These are phyloP conservation scores for Heteromurus nitidus DNA, from an alignment of 2,888 invertebrate genomes.

Conservation along the genomic window DNA sequence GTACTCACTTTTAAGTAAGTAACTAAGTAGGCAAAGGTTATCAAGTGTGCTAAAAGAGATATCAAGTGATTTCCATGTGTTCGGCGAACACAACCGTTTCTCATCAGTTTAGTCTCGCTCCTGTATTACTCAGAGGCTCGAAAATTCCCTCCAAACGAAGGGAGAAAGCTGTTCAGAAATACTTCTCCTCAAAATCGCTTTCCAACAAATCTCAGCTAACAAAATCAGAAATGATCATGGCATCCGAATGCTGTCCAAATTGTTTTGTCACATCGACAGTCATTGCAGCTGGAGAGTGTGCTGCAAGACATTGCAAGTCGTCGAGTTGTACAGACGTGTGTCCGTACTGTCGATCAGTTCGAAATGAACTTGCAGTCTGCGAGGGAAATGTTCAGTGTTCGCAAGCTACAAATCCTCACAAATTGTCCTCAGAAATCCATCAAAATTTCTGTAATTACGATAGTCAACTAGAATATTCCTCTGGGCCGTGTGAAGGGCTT, in stretches of 20 bases:
- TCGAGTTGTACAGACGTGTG: slow-evolving; percentile 19
- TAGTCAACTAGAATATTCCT: slow-evolving; percentile 45
- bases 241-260: slow-evolving; percentile 30
- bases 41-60: neutral
- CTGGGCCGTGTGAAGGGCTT: slow-evolving; percentile 30
- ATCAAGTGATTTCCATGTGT: slow-evolving; percentile 28
- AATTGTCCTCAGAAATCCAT: neutral
- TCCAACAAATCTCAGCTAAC: neutral
- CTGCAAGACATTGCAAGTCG: neutral
- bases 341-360: slow-evolving; percentile 43
- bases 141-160: neutral
- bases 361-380: slow-evolving; percentile 3
- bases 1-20: neutral
- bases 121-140: neutral
- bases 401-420: slow-evolving; percentile 13
- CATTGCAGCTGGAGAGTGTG: neutral
- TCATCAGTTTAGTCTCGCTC: neutral
- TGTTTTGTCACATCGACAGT: slow-evolving; percentile 1
- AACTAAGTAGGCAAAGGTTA: too few relatives aligned
- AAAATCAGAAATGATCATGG: slow-evolving; percentile 15
- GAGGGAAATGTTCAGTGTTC: slow-evolving; percentile 43
- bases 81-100: neutral
- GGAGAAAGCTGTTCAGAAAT: neutral
- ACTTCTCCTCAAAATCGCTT: neutral
- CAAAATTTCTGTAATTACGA: slow-evolving; percentile 6